Evolutionary conservation across 2,113 vertebrate species (phyloP), one percentile per base, ranked within the genome.

Genomic region (Pantherophis guttatus): DNA sequence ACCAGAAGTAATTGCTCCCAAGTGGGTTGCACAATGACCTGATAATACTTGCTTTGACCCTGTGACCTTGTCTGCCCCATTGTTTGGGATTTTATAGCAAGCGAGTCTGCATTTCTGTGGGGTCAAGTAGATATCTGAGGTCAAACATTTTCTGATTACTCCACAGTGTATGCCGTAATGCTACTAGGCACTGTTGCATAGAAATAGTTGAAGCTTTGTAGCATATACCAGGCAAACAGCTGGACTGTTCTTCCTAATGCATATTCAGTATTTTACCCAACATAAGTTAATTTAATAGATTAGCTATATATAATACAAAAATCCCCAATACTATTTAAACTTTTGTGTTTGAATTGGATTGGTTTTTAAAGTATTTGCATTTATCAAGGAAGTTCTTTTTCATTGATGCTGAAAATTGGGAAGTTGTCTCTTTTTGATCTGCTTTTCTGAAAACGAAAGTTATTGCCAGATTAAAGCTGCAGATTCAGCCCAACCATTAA

Each of bases 1-100:
- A 99, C 99, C 98, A 98, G 98, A 98, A 99, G 98, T 99, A 99
- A 99, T 99, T 99, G 99, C 99, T 99, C 99, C 99, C 99, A 98
- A 99, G 99, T 98, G 99, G 98, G 98, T 98, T 97, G 98, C 98
- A 98, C 97, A 97, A 98, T 99, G 99, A 99, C 99, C 99, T 98
- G 98, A 98, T 99, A 99, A 99, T 99, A 99, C 98, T 98, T 98
- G 96, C 96, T 97, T 97, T 99, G 99, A 99, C 99, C 99, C 98
- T 95, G 95, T 99, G 98, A 99, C 99, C 99, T 99, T 99, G 99
- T 99, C 98, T 98, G 98, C 98, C 98, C 98, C 97, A 99, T 98
- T 98, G 98, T 98, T 98, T 98, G 98, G 98, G 98, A 98, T 98
- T 98, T 98, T 98, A 99, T 99, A 99, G 98, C 98, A 1, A 97